These are phyloP conservation scores for Otolemur crassicaudatus DNA, from an alignment of 2,797 vertebrate genomes.

Conservation along the genomic window DNA sequence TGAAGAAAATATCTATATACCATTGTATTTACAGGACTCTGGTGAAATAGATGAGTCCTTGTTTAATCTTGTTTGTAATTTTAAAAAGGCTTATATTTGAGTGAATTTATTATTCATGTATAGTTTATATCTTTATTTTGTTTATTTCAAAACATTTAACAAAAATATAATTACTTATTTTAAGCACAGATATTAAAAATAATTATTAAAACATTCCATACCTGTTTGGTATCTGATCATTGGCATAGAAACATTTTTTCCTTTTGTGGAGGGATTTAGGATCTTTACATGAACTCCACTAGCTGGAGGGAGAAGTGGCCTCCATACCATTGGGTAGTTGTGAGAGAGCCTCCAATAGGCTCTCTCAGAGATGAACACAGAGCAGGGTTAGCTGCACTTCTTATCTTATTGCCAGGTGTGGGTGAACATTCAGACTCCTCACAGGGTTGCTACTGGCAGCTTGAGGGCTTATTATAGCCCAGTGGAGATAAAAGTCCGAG, in stretches of 20 bases:
- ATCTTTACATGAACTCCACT: background rate
- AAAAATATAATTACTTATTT: background rate
- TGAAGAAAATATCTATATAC: background rate
- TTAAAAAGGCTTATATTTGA: background rate
- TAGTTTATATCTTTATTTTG: background rate
- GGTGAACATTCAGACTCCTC: background rate
- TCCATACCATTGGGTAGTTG: background rate
- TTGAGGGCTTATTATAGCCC: background rate
- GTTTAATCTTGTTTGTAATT: background rate
- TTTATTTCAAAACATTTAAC: constrained; percentile 19
- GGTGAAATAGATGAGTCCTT: background rate
- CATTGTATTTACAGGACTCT: background rate
- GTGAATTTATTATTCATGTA: background rate
- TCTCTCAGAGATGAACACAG: background rate
- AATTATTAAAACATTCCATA: background rate
- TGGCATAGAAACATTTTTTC: background rate
- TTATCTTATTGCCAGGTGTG: background rate
- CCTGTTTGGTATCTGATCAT: background rate
- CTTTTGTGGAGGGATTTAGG: background rate
- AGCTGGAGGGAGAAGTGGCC: background rate
- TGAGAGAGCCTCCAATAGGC: background rate
- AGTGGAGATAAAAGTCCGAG: background rate
- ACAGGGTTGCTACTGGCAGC: background rate
- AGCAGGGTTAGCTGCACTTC: background rate
- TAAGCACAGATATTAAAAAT: background rate